Percentiles rank a stretch among this genome's conserved stretches.
phyloP scores from a whole-genome alignment of 2,888 invertebrate genomes.

The Nomada fucata region DNA sequence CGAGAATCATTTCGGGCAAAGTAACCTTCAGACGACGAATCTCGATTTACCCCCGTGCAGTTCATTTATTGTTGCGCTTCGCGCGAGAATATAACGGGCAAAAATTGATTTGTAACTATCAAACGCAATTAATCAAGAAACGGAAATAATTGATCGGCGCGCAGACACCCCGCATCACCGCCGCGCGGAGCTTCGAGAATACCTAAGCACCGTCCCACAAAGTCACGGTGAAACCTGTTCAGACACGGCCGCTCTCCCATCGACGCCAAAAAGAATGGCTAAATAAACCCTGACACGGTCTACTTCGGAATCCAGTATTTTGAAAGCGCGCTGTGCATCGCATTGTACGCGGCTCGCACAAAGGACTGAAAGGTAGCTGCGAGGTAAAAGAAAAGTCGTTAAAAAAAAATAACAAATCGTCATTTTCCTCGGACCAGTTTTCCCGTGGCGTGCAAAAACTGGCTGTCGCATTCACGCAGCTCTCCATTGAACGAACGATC shows the following conservation, averaged over 20 bases:
- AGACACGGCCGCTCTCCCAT: not conserved
- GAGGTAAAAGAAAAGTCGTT: not conserved
- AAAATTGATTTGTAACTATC: too few species aligned
- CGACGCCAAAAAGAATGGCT: not conserved
- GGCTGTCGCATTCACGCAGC: slow-evolving; percentile 23
- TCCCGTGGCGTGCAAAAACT: slow-evolving; percentile 15
- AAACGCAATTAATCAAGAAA: too few species aligned
- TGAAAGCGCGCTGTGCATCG: not conserved
- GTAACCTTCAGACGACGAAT: too few species aligned
- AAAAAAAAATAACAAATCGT: slow-evolving; percentile 28
- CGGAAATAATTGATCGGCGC: too few species aligned
- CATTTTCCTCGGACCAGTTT: slow-evolving; percentile 7
- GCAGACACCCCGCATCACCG: too few species aligned
- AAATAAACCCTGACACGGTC: slow-evolving; percentile 16
- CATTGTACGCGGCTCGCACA: not conserved
- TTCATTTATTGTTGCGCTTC: too few species aligned
- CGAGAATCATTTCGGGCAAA: too few species aligned
- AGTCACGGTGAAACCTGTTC: not conserved
- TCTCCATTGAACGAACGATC: slow-evolving; percentile 15
- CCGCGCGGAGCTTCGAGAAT: not conserved
- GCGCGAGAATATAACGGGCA: too few species aligned
- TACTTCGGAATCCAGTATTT: not conserved
- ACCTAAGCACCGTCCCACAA: not conserved
- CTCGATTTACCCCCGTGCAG: too few species aligned
- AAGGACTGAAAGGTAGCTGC: not conserved